Conservation (phyloP, 2,797 vertebrate genomes). For the Buphagus erythrorhynchus region DNA sequence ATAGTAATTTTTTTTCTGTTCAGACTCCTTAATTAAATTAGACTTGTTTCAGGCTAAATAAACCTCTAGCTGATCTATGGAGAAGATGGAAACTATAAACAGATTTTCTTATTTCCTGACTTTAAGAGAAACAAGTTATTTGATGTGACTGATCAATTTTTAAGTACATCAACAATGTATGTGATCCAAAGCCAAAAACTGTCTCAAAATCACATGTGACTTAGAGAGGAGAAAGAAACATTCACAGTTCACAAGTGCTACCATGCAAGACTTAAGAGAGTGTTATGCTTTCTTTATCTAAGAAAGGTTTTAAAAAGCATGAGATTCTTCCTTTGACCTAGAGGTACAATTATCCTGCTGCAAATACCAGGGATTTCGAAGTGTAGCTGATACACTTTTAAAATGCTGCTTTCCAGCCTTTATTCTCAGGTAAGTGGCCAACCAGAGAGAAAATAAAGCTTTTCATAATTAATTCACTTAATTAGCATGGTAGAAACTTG, state of each 20-base stretch:
- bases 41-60: not conserved
- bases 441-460: not conserved
- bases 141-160: not conserved
- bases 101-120: not conserved
- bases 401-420: not conserved
- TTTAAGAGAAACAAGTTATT: not conserved
- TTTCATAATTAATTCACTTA: not conserved
- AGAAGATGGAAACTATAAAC: not conserved
- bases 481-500: slow-evolving; percentile 38
- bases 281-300: not conserved
- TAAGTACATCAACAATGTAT: not conserved
- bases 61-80: not conserved
- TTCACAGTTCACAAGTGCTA: not conserved
- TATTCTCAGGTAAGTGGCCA: not conserved
- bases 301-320: not conserved
- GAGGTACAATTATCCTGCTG: not conserved
- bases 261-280: not conserved
- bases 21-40: not conserved
- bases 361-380: not conserved
- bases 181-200: not conserved
- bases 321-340: not conserved
- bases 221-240: not conserved
- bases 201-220: not conserved
- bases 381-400: not conserved
- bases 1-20: not conserved